Evolutionary conservation across 2,113 vertebrate genomes (phyloP).

Genomic region (Sapajus apella): DNA sequence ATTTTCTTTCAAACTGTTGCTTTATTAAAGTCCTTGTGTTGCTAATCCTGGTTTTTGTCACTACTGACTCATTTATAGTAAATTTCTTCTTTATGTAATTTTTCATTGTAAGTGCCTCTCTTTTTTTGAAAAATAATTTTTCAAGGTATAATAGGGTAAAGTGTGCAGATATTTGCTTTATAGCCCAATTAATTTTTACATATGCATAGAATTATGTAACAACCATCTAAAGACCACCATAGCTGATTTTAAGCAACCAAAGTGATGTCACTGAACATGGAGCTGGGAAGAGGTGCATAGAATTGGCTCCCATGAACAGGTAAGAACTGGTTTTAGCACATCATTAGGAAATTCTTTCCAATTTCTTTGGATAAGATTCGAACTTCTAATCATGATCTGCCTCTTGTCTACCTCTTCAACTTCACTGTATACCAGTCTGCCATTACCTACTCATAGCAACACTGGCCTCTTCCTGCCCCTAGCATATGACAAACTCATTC

Average conservation of each 20-base stretch:
- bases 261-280: neutral
- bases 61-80: neutral
- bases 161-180: neutral
- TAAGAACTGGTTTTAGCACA: neutral
- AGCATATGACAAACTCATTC: neutral
- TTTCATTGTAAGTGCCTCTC: neutral
- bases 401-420: neutral
- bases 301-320: neutral
- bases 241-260: neutral
- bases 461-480: neutral
- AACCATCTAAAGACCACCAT: neutral
- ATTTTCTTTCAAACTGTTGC: neutral
- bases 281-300: neutral
- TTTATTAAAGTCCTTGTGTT: neutral
- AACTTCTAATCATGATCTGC: neutral
- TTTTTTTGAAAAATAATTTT: neutral
- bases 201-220: neutral
- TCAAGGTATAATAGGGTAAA: neutral
- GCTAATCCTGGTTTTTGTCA: neutral
- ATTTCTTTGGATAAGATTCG: neutral
- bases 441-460: neutral
- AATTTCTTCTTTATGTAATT: neutral
- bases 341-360: neutral
- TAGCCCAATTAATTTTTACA: neutral
- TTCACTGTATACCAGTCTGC: no score